phyloP scores from a whole-genome alignment of 2,113 vertebrate species.

The Gavia stellata region DNA sequence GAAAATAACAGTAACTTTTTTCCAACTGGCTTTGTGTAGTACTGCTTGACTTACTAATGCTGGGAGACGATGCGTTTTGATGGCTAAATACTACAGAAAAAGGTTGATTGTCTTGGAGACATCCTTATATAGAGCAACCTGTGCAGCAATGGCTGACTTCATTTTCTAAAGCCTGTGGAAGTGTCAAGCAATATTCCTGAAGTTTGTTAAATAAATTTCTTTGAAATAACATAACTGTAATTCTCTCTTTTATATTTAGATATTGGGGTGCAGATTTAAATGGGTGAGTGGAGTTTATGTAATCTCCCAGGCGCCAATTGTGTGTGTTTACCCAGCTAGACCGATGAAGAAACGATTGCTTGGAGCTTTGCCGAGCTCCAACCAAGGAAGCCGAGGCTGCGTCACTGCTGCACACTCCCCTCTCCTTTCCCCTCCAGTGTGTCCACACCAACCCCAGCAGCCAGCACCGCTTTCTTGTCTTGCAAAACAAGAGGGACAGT shows the following conservation, averaged over 20 bases:
- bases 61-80: background rate
- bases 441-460: background rate
- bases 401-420: accelerated
- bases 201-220: constrained; percentile 57
- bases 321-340: background rate
- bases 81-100: background rate
- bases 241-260: background rate
- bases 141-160: background rate
- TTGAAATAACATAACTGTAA: background rate
- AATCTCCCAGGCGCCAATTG: background rate
- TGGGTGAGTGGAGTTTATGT: background rate
- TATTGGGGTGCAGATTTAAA: background rate
- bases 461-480: background rate
- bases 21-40: background rate
- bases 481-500: constrained; percentile 6
- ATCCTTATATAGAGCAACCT: background rate
- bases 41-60: background rate
- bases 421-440: background rate
- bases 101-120: background rate
- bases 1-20: background rate
- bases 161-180: constrained; percentile 5
- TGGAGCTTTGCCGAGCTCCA: background rate
- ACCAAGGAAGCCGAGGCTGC: background rate
- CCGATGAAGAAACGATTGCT: background rate
- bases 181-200: background rate